Base-by-base conservation (phyloP, 92 coral and sea anemone species). In the Epizoanthus ramosus region DNA sequence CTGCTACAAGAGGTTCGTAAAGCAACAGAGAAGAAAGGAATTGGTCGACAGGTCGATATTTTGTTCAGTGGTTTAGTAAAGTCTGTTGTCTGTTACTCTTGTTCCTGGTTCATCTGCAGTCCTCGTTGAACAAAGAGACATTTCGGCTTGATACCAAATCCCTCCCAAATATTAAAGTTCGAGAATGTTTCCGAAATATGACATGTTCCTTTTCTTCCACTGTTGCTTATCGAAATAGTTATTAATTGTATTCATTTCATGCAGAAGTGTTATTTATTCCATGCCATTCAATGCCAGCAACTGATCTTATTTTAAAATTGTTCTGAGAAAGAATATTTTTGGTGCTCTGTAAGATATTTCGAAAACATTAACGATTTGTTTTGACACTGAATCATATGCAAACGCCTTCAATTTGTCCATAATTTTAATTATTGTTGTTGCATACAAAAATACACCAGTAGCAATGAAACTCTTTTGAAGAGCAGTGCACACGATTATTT, bases 321-420 rank as follows among this genome's bases (percentile, higher is more conserved):
- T 0, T 64, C 22, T 18, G 23, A 24, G 39, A 35, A 9, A 64
- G 17, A 64, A 64, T 64, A 17, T 8, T 6, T 23, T 25, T 64
- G 37, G 23, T 64, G 13, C 47, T 33, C 17, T 15, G 13, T 28
- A 15, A 28, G 18, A 67, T 37, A 67, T 67, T 67, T 67, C 45
- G 72, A 67, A 67, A 67, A 67, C 72, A 67, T 33, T 33, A 14
- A 28, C 72, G 72, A 67, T 67, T 10, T 67, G 47, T 67, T 67
- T 67, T 67, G 43, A 33, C 45, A 33, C 5, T n/a, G 39, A 67
- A 67, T 67, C 21, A 67, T n/a, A n/a, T n/a, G n/a, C 43, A 67
- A 67, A 18, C 72, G 17, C 47, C 47, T 67, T 67, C n/a, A 13
- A 13, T 25, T 64, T 2, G 69, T 24, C 69, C 35, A 33, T 14